phyloP scores from a whole-genome alignment of 2,888 invertebrate genomes.

The Eupithecia insigniata region DNA sequence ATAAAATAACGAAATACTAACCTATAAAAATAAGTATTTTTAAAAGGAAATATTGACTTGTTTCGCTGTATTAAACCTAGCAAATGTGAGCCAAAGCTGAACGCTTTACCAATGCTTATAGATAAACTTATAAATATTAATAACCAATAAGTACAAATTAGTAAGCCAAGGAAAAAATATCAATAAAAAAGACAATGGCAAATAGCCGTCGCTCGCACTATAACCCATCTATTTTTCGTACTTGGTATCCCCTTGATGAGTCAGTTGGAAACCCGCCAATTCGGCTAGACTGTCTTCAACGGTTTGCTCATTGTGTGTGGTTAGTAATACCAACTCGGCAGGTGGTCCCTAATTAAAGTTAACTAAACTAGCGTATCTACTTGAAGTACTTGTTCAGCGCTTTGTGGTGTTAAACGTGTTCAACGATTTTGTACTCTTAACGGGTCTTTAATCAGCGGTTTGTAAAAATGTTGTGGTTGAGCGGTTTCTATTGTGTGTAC shows the following conservation, averaged over 20 bases:
- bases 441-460: background rate
- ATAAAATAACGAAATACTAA: too few relatives aligned
- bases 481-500: too few relatives aligned
- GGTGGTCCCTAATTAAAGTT: background rate
- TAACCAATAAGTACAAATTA: slow-evolving; percentile 9
- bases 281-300: slow-evolving; percentile 22
- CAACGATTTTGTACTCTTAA: background rate
- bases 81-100: background rate
- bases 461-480: background rate
- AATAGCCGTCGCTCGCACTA: slow-evolving; percentile 4
- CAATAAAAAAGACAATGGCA: slow-evolving; percentile 23
- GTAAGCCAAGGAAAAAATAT: slow-evolving; percentile 35
- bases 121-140: slow-evolving; percentile 19
- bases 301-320: slow-evolving; percentile 8
- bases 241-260: slow-evolving; percentile 26
- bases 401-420: background rate
- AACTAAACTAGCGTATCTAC: background rate
- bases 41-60: too few relatives aligned
- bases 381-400: background rate
- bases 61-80: background rate
- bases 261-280: slow-evolving; percentile 31
- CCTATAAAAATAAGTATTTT: too few relatives aligned
- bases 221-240: background rate
- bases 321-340: slow-evolving; percentile 4
- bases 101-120: too few relatives aligned